phyloP scores from a whole-genome alignment of 2,113 vertebrate species.

The Menura novaehollandiae region DNA sequence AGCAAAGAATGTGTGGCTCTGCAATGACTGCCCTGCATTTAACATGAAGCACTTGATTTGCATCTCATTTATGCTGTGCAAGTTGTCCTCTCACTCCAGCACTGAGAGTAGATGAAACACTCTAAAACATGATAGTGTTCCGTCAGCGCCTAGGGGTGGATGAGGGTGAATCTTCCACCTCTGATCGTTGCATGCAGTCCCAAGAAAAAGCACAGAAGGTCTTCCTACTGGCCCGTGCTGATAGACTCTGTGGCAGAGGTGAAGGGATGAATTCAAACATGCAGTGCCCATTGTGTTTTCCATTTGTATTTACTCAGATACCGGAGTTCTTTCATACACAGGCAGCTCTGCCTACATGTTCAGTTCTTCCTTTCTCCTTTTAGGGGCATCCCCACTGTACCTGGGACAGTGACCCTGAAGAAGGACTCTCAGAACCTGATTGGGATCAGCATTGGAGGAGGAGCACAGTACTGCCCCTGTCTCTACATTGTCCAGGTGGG shows the following conservation, averaged over 20 bases:
- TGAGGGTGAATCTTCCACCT: not conserved
- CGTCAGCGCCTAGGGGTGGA: not conserved
- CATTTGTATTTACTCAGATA: not conserved
- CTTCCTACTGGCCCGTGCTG: not conserved
- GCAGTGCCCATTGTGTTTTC: not conserved
- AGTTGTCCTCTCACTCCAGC: not conserved
- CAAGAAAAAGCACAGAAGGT: not conserved
- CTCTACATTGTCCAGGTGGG: constrained; percentile 98
- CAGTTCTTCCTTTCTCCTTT: not conserved
- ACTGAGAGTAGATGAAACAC: not conserved
- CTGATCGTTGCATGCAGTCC: not conserved
- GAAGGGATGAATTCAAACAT: not conserved
- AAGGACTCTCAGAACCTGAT: constrained; percentile 96
- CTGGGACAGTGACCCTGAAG: constrained; percentile 90
- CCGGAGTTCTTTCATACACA: not conserved
- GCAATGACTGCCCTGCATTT: not conserved
- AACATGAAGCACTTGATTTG: not conserved
- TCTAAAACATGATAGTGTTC: not conserved
- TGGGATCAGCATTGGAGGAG: constrained; percentile 97
- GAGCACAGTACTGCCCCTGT: constrained; percentile 96
- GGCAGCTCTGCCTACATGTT: not conserved
- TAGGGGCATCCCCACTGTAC: constrained; percentile 96
- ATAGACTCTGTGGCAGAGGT: not conserved
- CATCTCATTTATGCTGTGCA: not conserved
- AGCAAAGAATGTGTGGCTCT: not conserved